Evolutionary conservation across 2,888 invertebrate species (phyloP).

Genomic region (Lissonota sp.): DNA sequence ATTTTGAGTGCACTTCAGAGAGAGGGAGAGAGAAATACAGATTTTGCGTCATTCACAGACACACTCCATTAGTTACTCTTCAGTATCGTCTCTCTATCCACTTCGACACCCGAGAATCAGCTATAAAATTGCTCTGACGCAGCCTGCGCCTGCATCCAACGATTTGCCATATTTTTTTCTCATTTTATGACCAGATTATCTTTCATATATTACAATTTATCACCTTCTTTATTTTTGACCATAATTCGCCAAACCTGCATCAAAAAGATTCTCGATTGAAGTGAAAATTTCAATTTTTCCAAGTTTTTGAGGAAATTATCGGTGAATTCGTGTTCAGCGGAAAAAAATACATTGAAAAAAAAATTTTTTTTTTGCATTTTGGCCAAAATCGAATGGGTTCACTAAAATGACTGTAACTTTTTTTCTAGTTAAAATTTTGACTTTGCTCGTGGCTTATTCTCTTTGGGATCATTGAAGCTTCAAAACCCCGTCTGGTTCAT

Average conservation of each 20-base stretch:
- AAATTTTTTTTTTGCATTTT: background rate
- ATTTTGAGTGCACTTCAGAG: conserved; percentile 72
- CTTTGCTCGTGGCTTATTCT: no score
- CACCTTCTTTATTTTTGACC: no score
- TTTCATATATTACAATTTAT: no score
- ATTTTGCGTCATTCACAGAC: conserved; percentile 77
- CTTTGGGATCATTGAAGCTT: no score
- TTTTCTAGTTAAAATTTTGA: no score
- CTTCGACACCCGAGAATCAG: conserved; percentile 17
- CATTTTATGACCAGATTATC: no score
- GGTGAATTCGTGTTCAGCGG: no score
- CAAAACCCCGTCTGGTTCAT: no score
- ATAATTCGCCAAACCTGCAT: no score
- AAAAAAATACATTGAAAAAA: background rate
- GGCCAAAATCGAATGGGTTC: background rate
- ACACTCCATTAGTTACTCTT: conserved; percentile 79
- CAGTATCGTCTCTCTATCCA: conserved; percentile 53
- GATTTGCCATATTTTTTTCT: no score
- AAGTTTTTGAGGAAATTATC: background rate
- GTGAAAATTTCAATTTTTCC: background rate
- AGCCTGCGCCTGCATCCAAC: background rate
- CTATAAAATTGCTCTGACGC: conserved; percentile 26
- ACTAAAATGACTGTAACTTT: no score
- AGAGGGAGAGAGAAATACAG: conserved; percentile 67
- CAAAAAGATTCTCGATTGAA: background rate